Conservation (phyloP, 2,888 invertebrate species). For the Mechanitis mazaeus region DNA sequence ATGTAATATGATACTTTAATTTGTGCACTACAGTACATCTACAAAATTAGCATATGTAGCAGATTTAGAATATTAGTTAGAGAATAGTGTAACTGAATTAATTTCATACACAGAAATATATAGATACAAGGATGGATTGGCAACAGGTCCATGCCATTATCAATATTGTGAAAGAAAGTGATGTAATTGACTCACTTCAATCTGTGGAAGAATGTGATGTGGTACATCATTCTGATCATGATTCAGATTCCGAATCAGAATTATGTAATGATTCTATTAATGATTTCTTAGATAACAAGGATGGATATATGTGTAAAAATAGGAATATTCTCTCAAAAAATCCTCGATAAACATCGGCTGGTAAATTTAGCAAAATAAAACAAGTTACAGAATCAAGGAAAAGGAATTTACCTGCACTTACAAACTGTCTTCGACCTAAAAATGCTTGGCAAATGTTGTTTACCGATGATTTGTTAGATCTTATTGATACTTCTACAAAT, state of each 20-base stretch:
- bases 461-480: slow-evolving; percentile 59
- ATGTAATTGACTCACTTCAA: slow-evolving; percentile 65
- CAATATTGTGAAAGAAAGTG: slow-evolving; percentile 65
- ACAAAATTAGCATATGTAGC: slow-evolving; percentile 14
- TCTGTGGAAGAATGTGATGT: slow-evolving; percentile 60
- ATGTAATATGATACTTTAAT: slow-evolving; percentile 43
- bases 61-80: slow-evolving; percentile 31
- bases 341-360: slow-evolving; percentile 40
- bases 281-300: slow-evolving; percentile 46
- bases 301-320: slow-evolving; percentile 55
- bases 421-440: slow-evolving; percentile 47
- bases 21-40: slow-evolving; percentile 6
- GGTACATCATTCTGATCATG: slow-evolving; percentile 60
- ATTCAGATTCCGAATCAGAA: slow-evolving; percentile 62
- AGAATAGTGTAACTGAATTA: slow-evolving; percentile 67
- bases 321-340: slow-evolving; percentile 45
- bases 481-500: slow-evolving; percentile 63
- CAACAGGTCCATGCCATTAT: slow-evolving; percentile 69
- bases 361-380: slow-evolving; percentile 40
- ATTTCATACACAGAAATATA: slow-evolving; percentile 72
- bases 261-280: slow-evolving; percentile 45
- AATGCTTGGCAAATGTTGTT: slow-evolving; percentile 63
- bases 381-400: slow-evolving; percentile 43
- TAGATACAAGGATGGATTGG: slow-evolving; percentile 74
- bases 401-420: slow-evolving; percentile 37